These are phyloP conservation scores for Leucania comma DNA, from an alignment of 2,888 invertebrate genomes.

Conservation along the genomic window DNA sequence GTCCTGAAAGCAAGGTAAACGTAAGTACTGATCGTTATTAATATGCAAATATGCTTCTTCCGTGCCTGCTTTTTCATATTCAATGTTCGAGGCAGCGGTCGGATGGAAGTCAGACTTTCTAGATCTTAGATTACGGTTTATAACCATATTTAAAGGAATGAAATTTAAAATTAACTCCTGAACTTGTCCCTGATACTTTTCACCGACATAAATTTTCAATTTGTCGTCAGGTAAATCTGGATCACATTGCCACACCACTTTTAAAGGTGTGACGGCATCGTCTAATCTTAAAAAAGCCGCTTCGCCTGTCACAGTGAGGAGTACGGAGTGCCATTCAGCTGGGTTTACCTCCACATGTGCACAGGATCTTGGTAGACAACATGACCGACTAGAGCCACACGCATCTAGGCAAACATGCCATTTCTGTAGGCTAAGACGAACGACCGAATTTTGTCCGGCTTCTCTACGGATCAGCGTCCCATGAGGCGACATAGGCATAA, in stretches of 20 bases:
- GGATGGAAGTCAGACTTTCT: constrained; percentile 73
- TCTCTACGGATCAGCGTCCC: constrained; percentile 85
- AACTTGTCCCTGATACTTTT: constrained; percentile 85
- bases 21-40: constrained; percentile 79
- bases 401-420: constrained; percentile 86
- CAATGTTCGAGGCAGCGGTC: constrained; percentile 78
- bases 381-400: constrained; percentile 75
- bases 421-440: constrained; percentile 82
- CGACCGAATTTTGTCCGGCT: constrained; percentile 72
- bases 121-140: constrained; percentile 65
- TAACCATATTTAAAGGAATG: constrained; percentile 77
- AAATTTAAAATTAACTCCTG: constrained; percentile 87
- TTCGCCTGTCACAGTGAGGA: constrained; percentile 82
- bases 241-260: constrained; percentile 80
- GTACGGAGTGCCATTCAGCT: constrained; percentile 83
- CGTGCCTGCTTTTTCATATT: constrained; percentile 80
- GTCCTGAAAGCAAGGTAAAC: constrained; percentile 81
- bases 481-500: constrained; percentile 84
- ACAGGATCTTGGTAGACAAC: constrained; percentile 79
- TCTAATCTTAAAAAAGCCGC: constrained; percentile 82
- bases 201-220: constrained; percentile 82
- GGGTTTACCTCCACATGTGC: constrained; percentile 79
- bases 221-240: constrained; percentile 81
- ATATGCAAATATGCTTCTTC: constrained; percentile 82
- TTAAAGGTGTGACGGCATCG: constrained; percentile 75